These are phyloP conservation scores for Agriopis marginaria DNA, from an alignment of 2,888 invertebrate genomes.

Conservation along the genomic window DNA sequence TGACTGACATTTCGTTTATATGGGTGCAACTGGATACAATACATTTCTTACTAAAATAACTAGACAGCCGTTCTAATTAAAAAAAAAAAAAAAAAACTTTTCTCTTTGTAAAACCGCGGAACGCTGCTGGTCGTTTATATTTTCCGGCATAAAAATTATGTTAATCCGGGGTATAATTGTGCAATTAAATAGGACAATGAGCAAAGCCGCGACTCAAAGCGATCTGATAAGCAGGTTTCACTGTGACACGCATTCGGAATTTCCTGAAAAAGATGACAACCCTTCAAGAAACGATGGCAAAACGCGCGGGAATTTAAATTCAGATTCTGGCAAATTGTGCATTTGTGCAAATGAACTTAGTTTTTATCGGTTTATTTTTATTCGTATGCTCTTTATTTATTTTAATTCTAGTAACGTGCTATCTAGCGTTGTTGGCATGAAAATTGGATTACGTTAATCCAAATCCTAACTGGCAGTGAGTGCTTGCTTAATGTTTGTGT, in stretches of 20 bases:
- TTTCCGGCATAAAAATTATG: too few species aligned
- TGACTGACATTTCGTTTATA: too few species aligned
- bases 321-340: conserved; percentile 36
- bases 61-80: too few species aligned
- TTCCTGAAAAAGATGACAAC: conserved; percentile 16
- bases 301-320: conserved; percentile 41
- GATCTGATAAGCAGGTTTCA: too few species aligned
- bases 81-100: too few species aligned
- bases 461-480: conserved; percentile 8
- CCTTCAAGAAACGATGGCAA: conserved; percentile 34
- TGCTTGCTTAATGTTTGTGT: not conserved
- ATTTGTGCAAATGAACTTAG: conserved; percentile 38
- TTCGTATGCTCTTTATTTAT: conserved; percentile 14
- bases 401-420: conserved; percentile 11
- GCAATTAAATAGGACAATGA: too few species aligned
- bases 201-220: too few species aligned
- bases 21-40: too few species aligned
- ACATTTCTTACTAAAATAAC: too few species aligned
- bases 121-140: too few species aligned
- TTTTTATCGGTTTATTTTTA: conserved; percentile 20
- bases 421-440: not conserved
- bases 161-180: too few species aligned
- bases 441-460: conserved; percentile 4
- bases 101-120: too few species aligned
- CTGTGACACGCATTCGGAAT: not conserved